Conservation (phyloP, 2,113 vertebrate species). For the Sialia sialis region DNA sequence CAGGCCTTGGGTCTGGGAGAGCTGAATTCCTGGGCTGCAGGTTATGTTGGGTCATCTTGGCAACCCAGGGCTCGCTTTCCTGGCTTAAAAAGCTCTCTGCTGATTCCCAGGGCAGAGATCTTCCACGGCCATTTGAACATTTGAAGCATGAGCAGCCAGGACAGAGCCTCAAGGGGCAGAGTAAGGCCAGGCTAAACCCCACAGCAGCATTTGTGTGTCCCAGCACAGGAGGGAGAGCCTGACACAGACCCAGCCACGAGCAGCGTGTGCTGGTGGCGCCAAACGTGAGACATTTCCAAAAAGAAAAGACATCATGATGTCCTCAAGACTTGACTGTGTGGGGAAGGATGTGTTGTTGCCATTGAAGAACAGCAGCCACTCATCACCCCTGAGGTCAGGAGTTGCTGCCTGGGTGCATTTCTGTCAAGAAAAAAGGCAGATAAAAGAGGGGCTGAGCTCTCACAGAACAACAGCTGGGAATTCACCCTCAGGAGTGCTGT, state of each 20-base stretch:
- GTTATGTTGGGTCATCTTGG: conserved; percentile 39
- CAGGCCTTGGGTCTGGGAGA: background rate
- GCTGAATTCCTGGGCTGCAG: background rate
- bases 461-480: background rate
- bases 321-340: background rate
- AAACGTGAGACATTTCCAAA: background rate
- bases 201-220: rapidly evolving
- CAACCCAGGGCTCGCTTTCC: background rate
- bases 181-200: background rate
- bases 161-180: background rate
- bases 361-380: background rate
- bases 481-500: background rate
- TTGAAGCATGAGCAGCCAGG: background rate
- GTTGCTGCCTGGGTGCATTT: background rate
- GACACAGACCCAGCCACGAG: background rate
- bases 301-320: background rate
- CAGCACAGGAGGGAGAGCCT: background rate
- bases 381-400: background rate
- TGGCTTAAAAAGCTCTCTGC: background rate
- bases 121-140: background rate
- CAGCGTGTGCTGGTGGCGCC: rapidly evolving
- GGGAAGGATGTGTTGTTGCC: background rate
- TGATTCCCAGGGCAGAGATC: background rate
- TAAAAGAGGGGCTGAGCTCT: background rate
- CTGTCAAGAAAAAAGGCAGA: background rate